Evolutionary conservation across 2,888 invertebrate genomes (phyloP), one percentile per base, ranked within the genome.

Genomic region (Aspidiotus rigidus): DNA sequence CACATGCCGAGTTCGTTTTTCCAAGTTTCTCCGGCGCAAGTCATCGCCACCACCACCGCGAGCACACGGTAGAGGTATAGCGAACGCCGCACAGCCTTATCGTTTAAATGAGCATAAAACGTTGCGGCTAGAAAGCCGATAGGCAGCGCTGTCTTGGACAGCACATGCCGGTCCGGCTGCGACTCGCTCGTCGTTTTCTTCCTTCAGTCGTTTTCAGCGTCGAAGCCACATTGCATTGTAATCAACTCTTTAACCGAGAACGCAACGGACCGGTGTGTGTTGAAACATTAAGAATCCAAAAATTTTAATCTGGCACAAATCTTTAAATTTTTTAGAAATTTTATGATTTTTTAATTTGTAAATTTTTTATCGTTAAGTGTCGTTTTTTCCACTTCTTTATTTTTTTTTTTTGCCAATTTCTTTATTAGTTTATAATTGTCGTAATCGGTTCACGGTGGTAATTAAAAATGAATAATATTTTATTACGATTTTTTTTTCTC

Each of bases 111-210:
- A 11, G 49, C 49, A 49, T 49, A 6, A 28, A 49, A 49, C 60
- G 60, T 60, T 60, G 60, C 39, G 60, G 60, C 17, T 60, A n/a
- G 60, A 60, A 60, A 60, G 60, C 60, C 60, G 60, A 28, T 60
- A 60, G 60, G 60, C 60, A 9, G 60, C 60, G 60, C 60, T 60
- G 60, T n/a, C 60, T 60, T n/a, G 60, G 39, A 60, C 39, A 56
- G 16, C 56, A 60, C 60, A 28, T 40, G 60, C 39, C 49, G 49
- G 10, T 49, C 49, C 49, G 49, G 49, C 49, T 49, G 60, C 28
- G 28, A 28, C 28, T 28, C 28, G 28, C 28, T 28, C 28, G 28
- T 28, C 28, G 28, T 28, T 28, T 28, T 28, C 28, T 28, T 28
- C 28, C 28, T 28, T 28, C 28, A 28, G 28, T 28, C 28, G 28